Evolutionary conservation across 1,140 invertebrate genomes (phyloP), one percentile per base, ranked within the genome.

Genomic region (Telenomus remus): DNA sequence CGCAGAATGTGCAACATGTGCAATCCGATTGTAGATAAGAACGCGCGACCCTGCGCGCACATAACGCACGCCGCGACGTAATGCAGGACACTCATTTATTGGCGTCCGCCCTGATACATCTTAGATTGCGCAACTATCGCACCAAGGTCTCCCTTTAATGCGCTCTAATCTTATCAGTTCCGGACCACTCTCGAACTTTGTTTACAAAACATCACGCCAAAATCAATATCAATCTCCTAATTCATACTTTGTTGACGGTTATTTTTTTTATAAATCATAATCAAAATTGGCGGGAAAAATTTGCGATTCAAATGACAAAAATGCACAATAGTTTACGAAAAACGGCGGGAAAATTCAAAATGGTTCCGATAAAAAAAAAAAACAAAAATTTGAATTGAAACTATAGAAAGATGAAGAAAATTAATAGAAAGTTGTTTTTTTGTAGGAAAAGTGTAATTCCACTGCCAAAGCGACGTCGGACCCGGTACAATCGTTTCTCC

Each of bases 391-490:
- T 27, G n/a, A n/a, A n/a, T n/a, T n/a, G n/a, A n/a, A n/a, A n/a
- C n/a, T n/a, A n/a, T n/a, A n/a, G n/a, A n/a, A n/a, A n/a, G n/a
- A n/a, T n/a, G n/a, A n/a, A n/a, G n/a, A n/a, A n/a, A n/a, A n/a
- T n/a, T n/a, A 27, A 27, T 27, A 27, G 19, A 27, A 27, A 3
- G 1, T 27, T 44, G 37, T 60, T 50, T 79, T 73, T 3, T 48
- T 2, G 0, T 65, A 88, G 87, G 84, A 84, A 68, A 87, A 86
- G 71, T 84, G 84, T 83, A 82, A 83, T 81, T 81, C 81, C 83
- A 86, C 83, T 85, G 86, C 85, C 83, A 87, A 88, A 85, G 79
- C 84, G 81, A 81, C 19, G 19, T 27, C 82, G 64, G 86, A 86
- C 74, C 84, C 85, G 19, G 55, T 87, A 43, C 85, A 87, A 51